Evolutionary conservation across 2,113 vertebrate genomes (phyloP).

Genomic region (Sphaerodactylus townsendi): DNA sequence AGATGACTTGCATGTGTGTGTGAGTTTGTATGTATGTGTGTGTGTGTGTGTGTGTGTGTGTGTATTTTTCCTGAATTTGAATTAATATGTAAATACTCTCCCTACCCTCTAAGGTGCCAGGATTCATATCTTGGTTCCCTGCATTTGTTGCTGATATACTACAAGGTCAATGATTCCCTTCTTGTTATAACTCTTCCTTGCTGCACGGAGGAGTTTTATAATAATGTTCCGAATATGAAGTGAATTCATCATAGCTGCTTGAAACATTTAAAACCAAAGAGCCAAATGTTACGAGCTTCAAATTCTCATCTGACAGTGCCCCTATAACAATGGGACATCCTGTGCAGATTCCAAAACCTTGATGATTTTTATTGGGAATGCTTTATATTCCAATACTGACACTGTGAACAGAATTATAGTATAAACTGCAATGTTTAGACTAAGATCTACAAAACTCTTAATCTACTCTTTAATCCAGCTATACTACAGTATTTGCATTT

Average conservation of each 20-base stretch:
- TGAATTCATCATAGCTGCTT: not conserved
- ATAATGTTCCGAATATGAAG: not conserved
- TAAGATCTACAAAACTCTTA: not conserved
- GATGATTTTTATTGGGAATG: not conserved
- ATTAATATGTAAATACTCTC: constrained; percentile 62
- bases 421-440: not conserved
- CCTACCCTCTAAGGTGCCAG: not conserved
- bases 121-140: not conserved
- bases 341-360: not conserved
- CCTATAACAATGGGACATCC: not conserved
- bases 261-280: not conserved
- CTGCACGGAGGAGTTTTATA: not conserved
- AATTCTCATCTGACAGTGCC: not conserved
- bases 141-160: not conserved
- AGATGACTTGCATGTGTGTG: constrained; percentile 37
- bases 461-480: not conserved
- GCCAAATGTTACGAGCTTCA: not conserved
- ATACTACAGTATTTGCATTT: not conserved
- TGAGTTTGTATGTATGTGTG: no score
- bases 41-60: no score
- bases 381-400: not conserved
- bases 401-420: not conserved
- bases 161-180: not conserved
- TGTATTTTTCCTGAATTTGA: constrained; percentile 56
- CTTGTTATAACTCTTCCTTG: constrained; percentile 10